A percentile compares a stretch with the other conserved stretches of the same genome.
phyloP scores from a whole-genome alignment of 2,113 vertebrate species.

The Porphyrio hochstetteri region DNA sequence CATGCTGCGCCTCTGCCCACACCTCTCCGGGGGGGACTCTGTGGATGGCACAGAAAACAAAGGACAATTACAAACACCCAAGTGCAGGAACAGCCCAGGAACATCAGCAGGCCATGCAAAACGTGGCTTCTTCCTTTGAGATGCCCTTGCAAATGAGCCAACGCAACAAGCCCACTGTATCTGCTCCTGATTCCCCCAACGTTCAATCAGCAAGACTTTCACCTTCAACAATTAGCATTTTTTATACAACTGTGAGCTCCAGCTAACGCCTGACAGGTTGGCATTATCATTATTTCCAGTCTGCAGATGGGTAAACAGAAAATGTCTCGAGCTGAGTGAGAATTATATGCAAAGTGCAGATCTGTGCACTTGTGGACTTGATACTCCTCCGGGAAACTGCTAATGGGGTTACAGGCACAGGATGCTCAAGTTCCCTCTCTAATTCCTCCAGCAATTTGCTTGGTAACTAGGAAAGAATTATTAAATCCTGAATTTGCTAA shows the following conservation, averaged over 20 bases:
- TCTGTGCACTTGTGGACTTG: not conserved
- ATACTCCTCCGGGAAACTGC: not conserved
- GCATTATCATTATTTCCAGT: slow-evolving; percentile 36
- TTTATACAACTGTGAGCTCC: not conserved
- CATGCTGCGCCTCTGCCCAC: slow-evolving; percentile 91
- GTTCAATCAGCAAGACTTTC: not conserved
- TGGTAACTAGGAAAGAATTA: not conserved
- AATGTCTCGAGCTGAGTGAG: not conserved
- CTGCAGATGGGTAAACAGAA: slow-evolving; percentile 30
- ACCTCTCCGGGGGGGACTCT: slow-evolving; percentile 95
- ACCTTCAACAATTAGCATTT: slow-evolving; percentile 29
- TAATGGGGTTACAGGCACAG: not conserved
- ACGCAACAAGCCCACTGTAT: rapidly evolving
- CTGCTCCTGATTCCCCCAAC: rapidly evolving
- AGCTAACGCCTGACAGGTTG: slow-evolving; percentile 12
- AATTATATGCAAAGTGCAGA: slow-evolving; percentile 20
- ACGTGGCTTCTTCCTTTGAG: rapidly evolving
- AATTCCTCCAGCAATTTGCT: slow-evolving; percentile 10
- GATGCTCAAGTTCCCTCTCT: not conserved
- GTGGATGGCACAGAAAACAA: not conserved
- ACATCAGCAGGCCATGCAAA: rapidly evolving
- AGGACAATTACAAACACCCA: not conserved
- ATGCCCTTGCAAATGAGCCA: not conserved
- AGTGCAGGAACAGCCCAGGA: not conserved
- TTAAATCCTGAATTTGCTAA: not conserved